Base-by-base conservation (phyloP, 2,888 invertebrate species). In the Tipula lateralis region DNA sequence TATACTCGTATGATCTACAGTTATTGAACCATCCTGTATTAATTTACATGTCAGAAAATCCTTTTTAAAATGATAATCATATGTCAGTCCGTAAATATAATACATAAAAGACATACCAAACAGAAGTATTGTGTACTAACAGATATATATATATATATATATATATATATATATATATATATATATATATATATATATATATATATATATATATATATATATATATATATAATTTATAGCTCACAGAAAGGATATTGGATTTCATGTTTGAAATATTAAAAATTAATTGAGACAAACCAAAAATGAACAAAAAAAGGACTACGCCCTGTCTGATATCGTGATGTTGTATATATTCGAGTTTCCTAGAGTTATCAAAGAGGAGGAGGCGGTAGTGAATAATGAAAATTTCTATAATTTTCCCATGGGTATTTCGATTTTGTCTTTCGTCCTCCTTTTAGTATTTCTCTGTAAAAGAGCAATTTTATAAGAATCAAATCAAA, bases 201-300 rank as follows among this genome's bases (percentile, higher is more conserved):
- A n/a, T n/a, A n/a, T n/a, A n/a, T n/a, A n/a, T n/a, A n/a, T n/a
- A n/a, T n/a, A n/a, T n/a, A n/a, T n/a, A n/a, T n/a, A n/a, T n/a
- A n/a, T n/a, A 66, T 24, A 19, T 44, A 9, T 24, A 24, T 66
- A 44, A 24, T 16, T 6, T 7, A 66, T 12, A 24, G 66, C 24
- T 9, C 66, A n/a, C 24, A 66, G 24, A 44, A 66, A 66, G 66
- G 66, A 66, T 66, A 66, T 66, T 24, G 24, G 24, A 24, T 66
- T 66, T 66, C 66, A 66, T 66, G 66, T 66, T 66, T 66, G 66
- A 66, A 66, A 66, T 66, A 66, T 66, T 66, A 66, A 66, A 66
- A 66, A 66, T 66, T 66, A 66, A 66, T 66, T 66, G 66, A 66
- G 66, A 66, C 66, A 3, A 66, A 16, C 12, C 16, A 16, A 66